Conservation (phyloP, 2,113 vertebrate genomes). For the Xenopus borealis region DNA sequence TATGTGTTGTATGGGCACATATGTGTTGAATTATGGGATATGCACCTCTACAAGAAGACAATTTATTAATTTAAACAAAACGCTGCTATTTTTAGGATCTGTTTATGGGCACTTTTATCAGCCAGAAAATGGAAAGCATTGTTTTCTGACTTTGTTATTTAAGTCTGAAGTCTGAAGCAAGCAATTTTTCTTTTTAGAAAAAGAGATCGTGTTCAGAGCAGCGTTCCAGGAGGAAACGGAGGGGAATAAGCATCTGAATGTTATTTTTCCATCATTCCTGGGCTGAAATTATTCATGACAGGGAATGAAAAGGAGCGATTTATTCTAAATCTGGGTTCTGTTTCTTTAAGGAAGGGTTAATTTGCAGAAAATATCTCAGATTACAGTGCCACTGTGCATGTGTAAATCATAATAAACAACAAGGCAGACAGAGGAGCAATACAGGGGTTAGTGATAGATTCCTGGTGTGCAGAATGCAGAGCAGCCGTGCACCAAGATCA, state of each 20-base stretch:
- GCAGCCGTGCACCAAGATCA: background rate
- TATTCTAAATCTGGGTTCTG: background rate
- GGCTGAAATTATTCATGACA: slow-evolving; percentile 31
- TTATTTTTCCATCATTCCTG: slow-evolving; percentile 27
- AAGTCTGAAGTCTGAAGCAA: slow-evolving; percentile 4
- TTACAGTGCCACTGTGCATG: slow-evolving; percentile 13
- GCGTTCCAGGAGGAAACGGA: slow-evolving; percentile 24
- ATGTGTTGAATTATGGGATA: background rate
- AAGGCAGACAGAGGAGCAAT: background rate
- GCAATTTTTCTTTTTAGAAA: background rate
- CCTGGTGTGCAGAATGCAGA: background rate
- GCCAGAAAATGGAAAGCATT: background rate
- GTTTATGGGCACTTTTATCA: background rate
- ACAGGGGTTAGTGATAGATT: slow-evolving; percentile 6
- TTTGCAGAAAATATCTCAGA: background rate
- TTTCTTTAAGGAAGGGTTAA: slow-evolving; percentile 33
- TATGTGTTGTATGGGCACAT: background rate
- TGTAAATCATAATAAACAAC: slow-evolving; percentile 20
- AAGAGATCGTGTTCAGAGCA: slow-evolving; percentile 26
- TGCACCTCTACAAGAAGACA: background rate
- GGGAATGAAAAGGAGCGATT: slow-evolving; percentile 34
- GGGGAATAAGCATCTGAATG: slow-evolving; percentile 18
- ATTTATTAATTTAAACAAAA: background rate
- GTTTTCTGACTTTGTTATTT: slow-evolving; percentile 1
- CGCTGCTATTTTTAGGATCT: slow-evolving; percentile 20